These are phyloP conservation scores for Anorthoa munda DNA, from an alignment of 2,888 invertebrate species.

Conservation along the genomic window DNA sequence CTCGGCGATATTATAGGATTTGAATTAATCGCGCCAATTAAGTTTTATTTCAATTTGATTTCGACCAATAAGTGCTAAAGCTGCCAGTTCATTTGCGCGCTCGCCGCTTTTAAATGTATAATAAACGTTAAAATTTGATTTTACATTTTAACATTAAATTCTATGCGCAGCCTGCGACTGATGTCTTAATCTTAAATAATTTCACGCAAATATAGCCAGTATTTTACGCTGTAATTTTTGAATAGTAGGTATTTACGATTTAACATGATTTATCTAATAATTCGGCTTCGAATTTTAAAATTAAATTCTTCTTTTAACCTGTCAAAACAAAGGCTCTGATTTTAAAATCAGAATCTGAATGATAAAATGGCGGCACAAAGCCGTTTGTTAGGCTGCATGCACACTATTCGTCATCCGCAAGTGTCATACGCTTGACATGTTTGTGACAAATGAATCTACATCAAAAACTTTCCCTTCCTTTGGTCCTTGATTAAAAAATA, in stretches of 20 bases:
- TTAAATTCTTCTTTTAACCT: background rate
- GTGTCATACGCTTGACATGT: conserved; percentile 53
- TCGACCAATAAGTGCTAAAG: conserved; percentile 60
- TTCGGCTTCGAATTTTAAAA: conserved; percentile 1
- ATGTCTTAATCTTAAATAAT: conserved; percentile 55
- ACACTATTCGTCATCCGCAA: conserved; percentile 52
- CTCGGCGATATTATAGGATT: conserved; percentile 53
- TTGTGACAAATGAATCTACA: conserved; percentile 64
- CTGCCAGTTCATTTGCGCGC: conserved; percentile 56
- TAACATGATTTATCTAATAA: background rate
- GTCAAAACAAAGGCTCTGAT: conserved; percentile 17
- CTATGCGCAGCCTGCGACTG: conserved; percentile 49
- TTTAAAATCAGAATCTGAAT: conserved; percentile 42
- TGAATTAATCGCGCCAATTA: conserved; percentile 64
- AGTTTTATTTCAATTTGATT: conserved; percentile 68
- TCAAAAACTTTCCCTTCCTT: conserved; percentile 61
- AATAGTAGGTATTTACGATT: conserved; percentile 5
- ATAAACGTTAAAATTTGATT: conserved; percentile 61
- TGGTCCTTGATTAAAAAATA: conserved; percentile 66
- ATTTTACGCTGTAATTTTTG: conserved; percentile 23
- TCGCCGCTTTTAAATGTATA: conserved; percentile 43
- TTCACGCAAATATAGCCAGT: conserved; percentile 25
- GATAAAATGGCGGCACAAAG: conserved; percentile 42
- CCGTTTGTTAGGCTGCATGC: conserved; percentile 49
- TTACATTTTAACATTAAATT: conserved; percentile 63